A percentile compares a stretch with the other conserved stretches of the same genome.
phyloP scores from a whole-genome alignment of 2,797 vertebrate genomes.

The Chloroceryle amazona region DNA sequence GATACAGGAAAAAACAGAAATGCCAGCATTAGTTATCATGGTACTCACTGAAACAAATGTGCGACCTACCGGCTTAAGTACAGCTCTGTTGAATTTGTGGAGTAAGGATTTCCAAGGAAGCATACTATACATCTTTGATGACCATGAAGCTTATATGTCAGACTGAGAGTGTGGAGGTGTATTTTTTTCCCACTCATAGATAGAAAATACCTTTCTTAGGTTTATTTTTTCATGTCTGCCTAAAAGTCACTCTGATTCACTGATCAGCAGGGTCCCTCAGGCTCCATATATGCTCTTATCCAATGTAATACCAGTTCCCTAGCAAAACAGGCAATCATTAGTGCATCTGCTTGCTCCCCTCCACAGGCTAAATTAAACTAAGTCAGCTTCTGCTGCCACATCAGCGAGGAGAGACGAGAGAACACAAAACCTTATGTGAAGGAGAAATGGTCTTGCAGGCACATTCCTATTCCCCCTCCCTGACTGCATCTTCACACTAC shows the following conservation, averaged over 20 bases:
- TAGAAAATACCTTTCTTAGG: background rate
- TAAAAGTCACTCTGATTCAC: background rate
- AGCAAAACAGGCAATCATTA: background rate
- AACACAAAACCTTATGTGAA: background rate
- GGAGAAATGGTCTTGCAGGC: background rate
- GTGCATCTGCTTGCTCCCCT: background rate
- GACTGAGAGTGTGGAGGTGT: background rate
- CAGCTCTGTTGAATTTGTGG: background rate
- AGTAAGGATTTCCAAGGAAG: background rate
- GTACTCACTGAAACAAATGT: background rate
- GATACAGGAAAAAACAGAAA: background rate
- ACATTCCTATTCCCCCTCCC: background rate
- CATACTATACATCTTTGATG: background rate
- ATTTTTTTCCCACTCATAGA: background rate
- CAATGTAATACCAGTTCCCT: background rate
- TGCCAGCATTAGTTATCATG: background rate
- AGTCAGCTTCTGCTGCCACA: accelerated
- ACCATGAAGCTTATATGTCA: background rate
- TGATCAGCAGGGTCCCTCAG: background rate
- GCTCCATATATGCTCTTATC: background rate
- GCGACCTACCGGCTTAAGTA: background rate
- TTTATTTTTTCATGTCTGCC: background rate
- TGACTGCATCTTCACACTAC: background rate
- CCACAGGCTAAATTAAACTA: background rate
- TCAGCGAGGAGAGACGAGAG: background rate